Percentiles rank a stretch among this genome's conserved stretches.
These are phyloP conservation scores for Pseudachorutes palmiensis DNA, from an alignment of 1,140 invertebrate genomes.

Conservation along the genomic window DNA sequence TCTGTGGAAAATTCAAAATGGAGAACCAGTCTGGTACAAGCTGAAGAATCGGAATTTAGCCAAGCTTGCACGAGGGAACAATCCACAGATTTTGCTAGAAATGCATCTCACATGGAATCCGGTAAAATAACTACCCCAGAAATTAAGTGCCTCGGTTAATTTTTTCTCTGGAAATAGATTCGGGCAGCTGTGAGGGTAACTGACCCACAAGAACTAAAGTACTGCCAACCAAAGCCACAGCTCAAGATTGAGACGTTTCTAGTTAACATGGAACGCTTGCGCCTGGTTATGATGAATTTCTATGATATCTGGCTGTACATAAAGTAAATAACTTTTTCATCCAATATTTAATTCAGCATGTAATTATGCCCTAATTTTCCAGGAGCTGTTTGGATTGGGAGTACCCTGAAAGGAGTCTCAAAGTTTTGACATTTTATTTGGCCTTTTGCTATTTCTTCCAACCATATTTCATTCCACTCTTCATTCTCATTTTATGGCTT, in stretches of 20 bases:
- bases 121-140: constrained; percentile 47
- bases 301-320: constrained; percentile 84
- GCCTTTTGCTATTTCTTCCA: constrained; percentile 73
- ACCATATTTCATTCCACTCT: constrained; percentile 76
- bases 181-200: constrained; percentile 85
- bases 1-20: constrained; percentile 74
- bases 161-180: constrained; percentile 48
- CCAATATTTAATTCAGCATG: not conserved
- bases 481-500: constrained; percentile 65
- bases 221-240: constrained; percentile 85
- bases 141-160: not conserved
- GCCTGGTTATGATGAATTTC: constrained; percentile 77
- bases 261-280: constrained; percentile 84
- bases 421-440: constrained; percentile 77
- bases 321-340: too few relatives aligned
- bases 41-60: constrained; percentile 93
- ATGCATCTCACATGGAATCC: constrained; percentile 88
- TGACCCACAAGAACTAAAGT: constrained; percentile 92
- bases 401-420: constrained; percentile 72
- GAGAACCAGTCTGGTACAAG: constrained; percentile 89
- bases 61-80: constrained; percentile 79
- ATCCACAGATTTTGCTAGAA: constrained; percentile 83
- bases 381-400: constrained; percentile 94
- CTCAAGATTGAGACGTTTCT: constrained; percentile 92
- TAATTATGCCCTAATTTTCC: constrained; percentile 38